Evolutionary conservation across 1,140 invertebrate species (phyloP), one percentile per base, ranked within the genome.

Genomic region (Drosophila littoralis): DNA sequence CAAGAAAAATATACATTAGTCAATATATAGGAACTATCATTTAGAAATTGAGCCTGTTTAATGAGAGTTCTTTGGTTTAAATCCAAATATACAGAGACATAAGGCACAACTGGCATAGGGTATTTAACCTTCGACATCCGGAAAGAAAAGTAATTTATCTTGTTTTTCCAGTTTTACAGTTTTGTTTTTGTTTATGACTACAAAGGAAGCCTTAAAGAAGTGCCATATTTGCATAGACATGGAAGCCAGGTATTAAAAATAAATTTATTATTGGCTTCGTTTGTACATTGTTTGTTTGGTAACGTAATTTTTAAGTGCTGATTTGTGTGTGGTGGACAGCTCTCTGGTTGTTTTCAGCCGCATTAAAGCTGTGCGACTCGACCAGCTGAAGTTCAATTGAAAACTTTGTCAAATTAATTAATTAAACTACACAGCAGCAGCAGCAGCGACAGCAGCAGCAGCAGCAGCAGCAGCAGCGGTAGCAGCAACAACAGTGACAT

Each of bases 341-440:
- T 54, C 33, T 36, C 4, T 10, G 38, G 15, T 32, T 69, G 22
- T 22, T 6, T 5, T 43, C n/a, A 13, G 57, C n/a, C 57, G 33
- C 22, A 52, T 68, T 68, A 60, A 73, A 73, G 64, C 55, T 48
- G 38, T 9, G 28, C 45, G 33, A 22, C 15, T 43, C 46, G 28
- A 22, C 13, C 59, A 63, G 67, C 58, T 65, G 55, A 77, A 77
- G 63, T 89, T 80, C 77, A 80, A 83, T 83, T 77, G 73, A 78
- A 89, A 88, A 88, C 77, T 88, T 80, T 84, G 83, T 84, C 80
- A 89, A 88, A 88, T 88, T 89, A 88, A 88, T 88, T 88, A 88
- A 88, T 88, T 89, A 88, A 88, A 89, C 85, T 89, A 88, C 76
- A 66, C 75, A 74, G 43, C 57, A 82, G 61, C 57, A 59, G 36